A percentile compares a stretch with the other conserved stretches of the same genome.
Evolutionary conservation across 2,797 vertebrate genomes (phyloP).

Genomic region (Enteromius mattozi): DNA sequence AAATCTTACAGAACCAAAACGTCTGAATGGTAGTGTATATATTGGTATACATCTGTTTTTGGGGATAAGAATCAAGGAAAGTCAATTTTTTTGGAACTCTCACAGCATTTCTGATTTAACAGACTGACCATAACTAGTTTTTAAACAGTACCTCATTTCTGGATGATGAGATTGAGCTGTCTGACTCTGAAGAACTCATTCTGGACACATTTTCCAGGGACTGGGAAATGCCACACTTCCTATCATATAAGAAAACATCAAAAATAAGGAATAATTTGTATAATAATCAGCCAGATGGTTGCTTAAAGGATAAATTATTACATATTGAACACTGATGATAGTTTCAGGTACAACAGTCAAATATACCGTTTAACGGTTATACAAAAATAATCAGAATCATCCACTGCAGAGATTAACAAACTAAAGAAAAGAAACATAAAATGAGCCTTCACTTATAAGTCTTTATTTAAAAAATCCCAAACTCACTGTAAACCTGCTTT

Average conservation of each 20-base stretch:
- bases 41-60: background rate
- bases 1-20: background rate
- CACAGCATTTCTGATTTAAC: background rate
- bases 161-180: constrained; percentile 74
- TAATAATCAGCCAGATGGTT: background rate
- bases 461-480: background rate
- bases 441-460: background rate
- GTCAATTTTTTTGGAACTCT: background rate
- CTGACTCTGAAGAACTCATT: constrained; percentile 73
- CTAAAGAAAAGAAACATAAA: background rate
- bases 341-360: background rate
- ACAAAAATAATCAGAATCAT: background rate
- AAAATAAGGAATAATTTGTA: constrained; percentile 9
- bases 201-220: constrained; percentile 82
- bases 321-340: background rate
- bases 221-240: constrained; percentile 71
- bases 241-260: constrained; percentile 53
- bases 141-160: constrained; percentile 69
- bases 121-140: background rate
- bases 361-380: background rate
- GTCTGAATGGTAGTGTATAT: background rate
- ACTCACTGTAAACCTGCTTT: constrained; percentile 64
- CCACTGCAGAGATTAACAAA: background rate
- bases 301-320: background rate
- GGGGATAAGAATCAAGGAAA: background rate